phyloP scores from a whole-genome alignment of 2,797 vertebrate genomes.

The Gallinago nigripennis region DNA sequence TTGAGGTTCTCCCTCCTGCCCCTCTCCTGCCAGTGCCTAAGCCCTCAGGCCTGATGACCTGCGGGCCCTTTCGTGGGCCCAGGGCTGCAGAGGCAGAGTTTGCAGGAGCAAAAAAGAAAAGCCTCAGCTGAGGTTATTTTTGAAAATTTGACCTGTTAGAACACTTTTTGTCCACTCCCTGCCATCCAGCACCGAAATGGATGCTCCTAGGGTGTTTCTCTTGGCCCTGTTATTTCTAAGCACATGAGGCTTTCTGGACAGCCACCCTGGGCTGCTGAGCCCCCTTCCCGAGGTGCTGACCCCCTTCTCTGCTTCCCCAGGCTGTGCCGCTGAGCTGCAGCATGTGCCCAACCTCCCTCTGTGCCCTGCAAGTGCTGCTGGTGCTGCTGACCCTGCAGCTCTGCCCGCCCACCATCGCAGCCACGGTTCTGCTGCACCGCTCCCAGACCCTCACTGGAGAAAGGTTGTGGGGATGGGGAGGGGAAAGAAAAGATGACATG shows the following conservation, averaged over 20 bases:
- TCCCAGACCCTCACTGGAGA: constrained; percentile 41
- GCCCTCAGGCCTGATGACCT: background rate
- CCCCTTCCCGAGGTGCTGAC: fast-evolving
- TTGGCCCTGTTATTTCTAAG: background rate
- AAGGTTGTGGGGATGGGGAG: constrained; percentile 42
- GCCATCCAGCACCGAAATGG: fast-evolving
- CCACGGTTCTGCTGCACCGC: background rate
- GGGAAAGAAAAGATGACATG: constrained; percentile 50
- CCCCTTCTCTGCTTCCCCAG: background rate
- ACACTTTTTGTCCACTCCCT: background rate
- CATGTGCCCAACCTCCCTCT: background rate
- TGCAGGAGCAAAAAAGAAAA: background rate
- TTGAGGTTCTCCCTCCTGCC: fast-evolving
- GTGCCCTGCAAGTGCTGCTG: background rate
- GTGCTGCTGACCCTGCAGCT: background rate
- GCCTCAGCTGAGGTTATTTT: background rate
- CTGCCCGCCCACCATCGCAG: background rate
- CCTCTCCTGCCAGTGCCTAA: background rate
- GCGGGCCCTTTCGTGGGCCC: background rate
- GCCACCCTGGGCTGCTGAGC: background rate
- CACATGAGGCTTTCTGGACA: background rate
- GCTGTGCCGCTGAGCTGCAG: fast-evolving
- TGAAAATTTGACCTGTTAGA: background rate
- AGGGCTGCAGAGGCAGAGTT: background rate
- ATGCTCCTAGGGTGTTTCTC: background rate